Conservation (phyloP, 64 coral and sea anemone species). For the Platygyra sinensis region DNA sequence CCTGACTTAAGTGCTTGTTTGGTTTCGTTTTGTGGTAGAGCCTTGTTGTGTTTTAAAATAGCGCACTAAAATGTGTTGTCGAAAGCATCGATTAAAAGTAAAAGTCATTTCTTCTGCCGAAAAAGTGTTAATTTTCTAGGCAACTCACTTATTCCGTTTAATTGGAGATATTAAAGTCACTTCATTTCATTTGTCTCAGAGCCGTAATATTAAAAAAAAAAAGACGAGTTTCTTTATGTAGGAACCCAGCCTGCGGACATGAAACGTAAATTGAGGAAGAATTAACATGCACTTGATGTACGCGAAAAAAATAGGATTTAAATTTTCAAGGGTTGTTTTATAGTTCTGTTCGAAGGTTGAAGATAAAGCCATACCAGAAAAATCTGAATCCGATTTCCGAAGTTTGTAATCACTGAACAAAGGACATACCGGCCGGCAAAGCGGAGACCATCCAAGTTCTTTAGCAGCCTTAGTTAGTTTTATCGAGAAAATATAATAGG, state of each 20-base stretch:
- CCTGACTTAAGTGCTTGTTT: no score
- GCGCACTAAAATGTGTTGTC: background rate
- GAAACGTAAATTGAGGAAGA: no score
- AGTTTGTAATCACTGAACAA: background rate
- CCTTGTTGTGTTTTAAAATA: background rate
- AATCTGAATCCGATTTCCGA: background rate
- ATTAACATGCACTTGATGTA: background rate
- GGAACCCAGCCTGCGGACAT: background rate
- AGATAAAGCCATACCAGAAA: background rate
- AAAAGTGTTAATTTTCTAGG: background rate
- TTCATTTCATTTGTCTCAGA: background rate
- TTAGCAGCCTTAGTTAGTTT: background rate
- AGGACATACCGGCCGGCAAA: background rate
- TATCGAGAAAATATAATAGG: background rate
- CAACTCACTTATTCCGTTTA: background rate
- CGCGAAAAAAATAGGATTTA: background rate
- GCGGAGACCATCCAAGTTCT: background rate
- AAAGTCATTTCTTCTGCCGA: background rate
- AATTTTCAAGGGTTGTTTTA: background rate
- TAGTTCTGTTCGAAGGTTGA: background rate
- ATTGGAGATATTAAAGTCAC: background rate
- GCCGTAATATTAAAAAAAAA: background rate
- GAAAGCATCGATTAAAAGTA: background rate
- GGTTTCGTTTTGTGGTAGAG: no score
- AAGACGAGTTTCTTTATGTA: background rate